These are phyloP conservation scores for Caenorhabditis angaria DNA, from an alignment of 2,888 invertebrate genomes.

Conservation along the genomic window DNA sequence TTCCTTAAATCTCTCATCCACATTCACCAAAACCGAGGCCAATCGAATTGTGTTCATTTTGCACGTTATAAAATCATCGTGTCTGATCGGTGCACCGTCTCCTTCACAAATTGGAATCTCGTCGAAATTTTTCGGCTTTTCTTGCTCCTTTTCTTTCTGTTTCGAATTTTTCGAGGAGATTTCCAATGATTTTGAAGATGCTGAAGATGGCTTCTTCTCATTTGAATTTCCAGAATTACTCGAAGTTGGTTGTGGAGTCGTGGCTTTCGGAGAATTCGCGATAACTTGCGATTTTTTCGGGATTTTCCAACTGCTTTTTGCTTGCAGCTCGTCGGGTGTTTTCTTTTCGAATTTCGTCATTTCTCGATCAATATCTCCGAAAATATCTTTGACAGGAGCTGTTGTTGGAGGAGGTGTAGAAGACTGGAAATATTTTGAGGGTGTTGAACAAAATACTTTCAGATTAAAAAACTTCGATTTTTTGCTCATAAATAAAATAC, in stretches of 20 bases:
- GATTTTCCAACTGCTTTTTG: neutral
- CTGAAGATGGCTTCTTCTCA: neutral
- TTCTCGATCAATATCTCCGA: neutral
- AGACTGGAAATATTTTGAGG: neutral
- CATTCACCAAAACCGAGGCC: neutral
- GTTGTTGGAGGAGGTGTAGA: neutral
- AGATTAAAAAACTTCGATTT: no score
- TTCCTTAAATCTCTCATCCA: neutral
- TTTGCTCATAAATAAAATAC: no score
- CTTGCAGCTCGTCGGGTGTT: neutral
- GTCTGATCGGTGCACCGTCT: neutral
- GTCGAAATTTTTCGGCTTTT: neutral
- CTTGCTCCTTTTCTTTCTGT: no score
- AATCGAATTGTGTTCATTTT: constrained; percentile 1
- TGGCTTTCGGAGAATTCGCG: neutral
- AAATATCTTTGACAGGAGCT: neutral
- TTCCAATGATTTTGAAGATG: neutral
- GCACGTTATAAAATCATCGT: neutral
- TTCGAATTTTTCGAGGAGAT: neutral
- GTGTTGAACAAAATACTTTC: no score
- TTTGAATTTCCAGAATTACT: neutral
- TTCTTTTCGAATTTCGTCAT: neutral
- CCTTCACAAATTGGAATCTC: constrained; percentile 8
- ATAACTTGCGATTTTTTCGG: neutral
- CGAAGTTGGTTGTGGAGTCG: neutral